Evolutionary conservation across 2,888 invertebrate genomes (phyloP), one percentile per base, ranked within the genome.

Genomic region (Hipparchia sbordonii): DNA sequence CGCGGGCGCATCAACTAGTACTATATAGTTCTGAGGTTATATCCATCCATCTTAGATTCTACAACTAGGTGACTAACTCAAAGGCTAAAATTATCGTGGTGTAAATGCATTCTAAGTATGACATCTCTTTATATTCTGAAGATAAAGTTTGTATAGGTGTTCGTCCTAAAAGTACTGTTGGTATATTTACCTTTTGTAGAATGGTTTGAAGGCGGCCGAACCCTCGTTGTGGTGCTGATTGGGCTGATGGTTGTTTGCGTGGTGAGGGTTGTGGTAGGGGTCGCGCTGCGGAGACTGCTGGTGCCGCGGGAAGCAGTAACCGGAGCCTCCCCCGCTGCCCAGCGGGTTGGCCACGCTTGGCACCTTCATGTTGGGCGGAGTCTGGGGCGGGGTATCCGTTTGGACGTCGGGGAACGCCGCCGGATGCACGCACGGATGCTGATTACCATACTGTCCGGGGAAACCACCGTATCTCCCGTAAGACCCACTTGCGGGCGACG

Each of bases 321-420:
- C 94, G 83, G 94, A 93, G 87, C 93, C 90, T 74, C 93, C 94
- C 87, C 95, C 95, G 92, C 95, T 95, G 89, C 96, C 95, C 82
- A 96, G 95, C 82, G 95, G 96, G 90, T 96, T 96, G 87, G 96
- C 95, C 81, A 96, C 96, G 89, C 96, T 97, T 84, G 97, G 96
- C 85, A 97, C 95, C 92, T 98, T 98, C 97, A 98, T 97, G 94
- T 97, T 98, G 87, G 98, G 98, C 79, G 98, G 98, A 79, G 98
- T 98, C 93, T 98, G 98, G 54, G 98, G 98, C 81, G 98, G 98
- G 77, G 98, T 98, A 93, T 98, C 98, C 82, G 97, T 95, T 87
- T 97, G 96, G 90, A 97, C 96, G 92, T 97, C 97, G 87, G 97
- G 97, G 95, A 97, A 97, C 87, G 97, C 96, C 91, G 96, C 96